Evolutionary conservation across 2,888 invertebrate species (phyloP), one percentile per base, ranked within the genome.

Genomic region (Malacosoma neustria): DNA sequence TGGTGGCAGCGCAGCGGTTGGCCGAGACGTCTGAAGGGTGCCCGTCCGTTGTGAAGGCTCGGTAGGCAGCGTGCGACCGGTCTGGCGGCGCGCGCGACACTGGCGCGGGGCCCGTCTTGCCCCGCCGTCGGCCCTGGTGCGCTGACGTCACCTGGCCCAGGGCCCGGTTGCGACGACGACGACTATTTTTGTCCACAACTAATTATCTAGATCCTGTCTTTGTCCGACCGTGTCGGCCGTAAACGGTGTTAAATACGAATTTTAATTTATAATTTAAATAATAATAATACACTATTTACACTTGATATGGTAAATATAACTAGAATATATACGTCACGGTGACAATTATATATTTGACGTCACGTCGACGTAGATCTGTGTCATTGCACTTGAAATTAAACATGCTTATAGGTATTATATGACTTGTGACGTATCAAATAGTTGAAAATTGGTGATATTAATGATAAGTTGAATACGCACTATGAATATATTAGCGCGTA

Each of bases 41-140:
- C 43, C 47, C 42, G 46, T 46, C 47, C 60, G 50, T 48, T 49
- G 42, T 51, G 51, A 48, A 45, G 45, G 54, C 56, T 56, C 57
- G 57, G 58, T 48, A 58, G 60, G 55, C 56, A 57, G 69, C 81
- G 84, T 85, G 82, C 81, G 80, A 65, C 72, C 75, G 64, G 76
- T 65, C 65, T 61, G 84, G 75, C 81, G 79, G 84, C 84, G 84
- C 84, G 81, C 84, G 80, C 84, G 81, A 73, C 81, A 82, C 84
- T 85, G 84, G 75, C 79, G 82, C 81, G 84, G 84, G 84, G 82
- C 85, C 84, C 82, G 81, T 82, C 77, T 85, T 82, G 81, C 84
- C 85, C 84, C 82, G 80, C 80, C 67, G 71, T 52, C 66, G 73
- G 74, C 80, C 73, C 77, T 75, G 75, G 69, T 72, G 69, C 71